Conservation (phyloP, 2,888 invertebrate genomes). For the Synergus umbraculus region DNA sequence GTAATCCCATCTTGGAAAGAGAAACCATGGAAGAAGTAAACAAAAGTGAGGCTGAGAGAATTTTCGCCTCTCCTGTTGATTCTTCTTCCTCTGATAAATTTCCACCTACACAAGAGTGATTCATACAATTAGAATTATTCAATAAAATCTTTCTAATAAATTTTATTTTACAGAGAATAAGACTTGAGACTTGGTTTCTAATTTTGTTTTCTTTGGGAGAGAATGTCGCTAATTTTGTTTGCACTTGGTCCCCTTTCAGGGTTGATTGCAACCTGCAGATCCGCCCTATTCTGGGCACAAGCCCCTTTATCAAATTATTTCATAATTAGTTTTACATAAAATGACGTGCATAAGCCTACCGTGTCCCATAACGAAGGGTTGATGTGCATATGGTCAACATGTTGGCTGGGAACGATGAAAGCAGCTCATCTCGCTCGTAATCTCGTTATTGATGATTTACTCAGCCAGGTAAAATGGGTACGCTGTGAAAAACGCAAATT, state of each 20-base stretch:
- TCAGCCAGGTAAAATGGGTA: constrained; percentile 41
- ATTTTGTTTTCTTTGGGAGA: constrained; percentile 3
- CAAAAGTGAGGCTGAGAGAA: constrained; percentile 1
- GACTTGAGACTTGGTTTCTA: not conserved
- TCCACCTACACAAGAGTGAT: not conserved
- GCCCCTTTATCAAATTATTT: constrained; percentile 64
- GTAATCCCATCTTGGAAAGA: constrained; percentile 11
- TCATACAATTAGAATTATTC: too few relatives aligned
- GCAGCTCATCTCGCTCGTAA: constrained; percentile 53
- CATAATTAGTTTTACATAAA: constrained; percentile 69
- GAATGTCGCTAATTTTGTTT: constrained; percentile 57
- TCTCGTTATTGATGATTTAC: constrained; percentile 58
- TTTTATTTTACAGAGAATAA: not conserved
- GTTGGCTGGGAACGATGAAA: constrained; percentile 38
- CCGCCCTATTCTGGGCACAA: constrained; percentile 59
- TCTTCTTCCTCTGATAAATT: not conserved
- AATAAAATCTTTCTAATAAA: too few relatives aligned
- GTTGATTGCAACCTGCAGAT: constrained; percentile 60
- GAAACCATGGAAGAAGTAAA: constrained; percentile 25
- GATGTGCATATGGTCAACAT: constrained; percentile 6
- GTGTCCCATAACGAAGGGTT: constrained; percentile 33
- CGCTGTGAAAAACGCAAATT: constrained; percentile 45
- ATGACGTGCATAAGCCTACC: constrained; percentile 57
- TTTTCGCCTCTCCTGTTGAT: not conserved
- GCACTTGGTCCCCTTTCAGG: constrained; percentile 57